These are phyloP conservation scores for Melanostoma scalare DNA, from an alignment of 2,888 invertebrate genomes.

Conservation along the genomic window DNA sequence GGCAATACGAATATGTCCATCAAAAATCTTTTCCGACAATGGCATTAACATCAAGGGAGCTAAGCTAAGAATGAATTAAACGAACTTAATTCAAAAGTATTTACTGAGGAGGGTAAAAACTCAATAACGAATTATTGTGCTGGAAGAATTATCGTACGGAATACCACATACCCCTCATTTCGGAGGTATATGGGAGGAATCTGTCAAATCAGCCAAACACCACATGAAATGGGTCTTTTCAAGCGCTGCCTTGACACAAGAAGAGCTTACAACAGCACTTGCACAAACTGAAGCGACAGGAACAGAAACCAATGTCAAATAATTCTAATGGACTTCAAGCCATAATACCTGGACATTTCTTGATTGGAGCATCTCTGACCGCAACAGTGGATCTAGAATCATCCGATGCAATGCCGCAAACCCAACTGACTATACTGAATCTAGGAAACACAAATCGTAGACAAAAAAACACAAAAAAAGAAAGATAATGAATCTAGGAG, in stretches of 20 bases:
- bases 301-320: conserved; percentile 5
- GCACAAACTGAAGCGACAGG: too few species aligned
- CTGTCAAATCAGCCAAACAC: conserved; percentile 9
- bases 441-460: not conserved
- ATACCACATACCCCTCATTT: not conserved
- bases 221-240: conserved; percentile 1
- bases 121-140: not conserved
- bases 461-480: not conserved
- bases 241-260: not conserved
- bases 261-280: too few species aligned
- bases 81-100: too few species aligned
- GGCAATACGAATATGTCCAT: too few species aligned
- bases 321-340: conserved; percentile 12
- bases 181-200: not conserved
- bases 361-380: conserved; percentile 2
- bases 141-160: not conserved
- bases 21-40: too few species aligned
- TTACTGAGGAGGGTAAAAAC: too few species aligned
- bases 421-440: conserved; percentile 10
- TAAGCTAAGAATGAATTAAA: too few species aligned
- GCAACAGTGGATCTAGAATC: conserved; percentile 1
- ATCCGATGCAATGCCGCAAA: not conserved
- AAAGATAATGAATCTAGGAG: conserved; percentile 21
- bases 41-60: too few species aligned
- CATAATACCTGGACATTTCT: not conserved